Conservation (phyloP, 2,888 invertebrate genomes). For the Lepidocyrtinus sp. region DNA sequence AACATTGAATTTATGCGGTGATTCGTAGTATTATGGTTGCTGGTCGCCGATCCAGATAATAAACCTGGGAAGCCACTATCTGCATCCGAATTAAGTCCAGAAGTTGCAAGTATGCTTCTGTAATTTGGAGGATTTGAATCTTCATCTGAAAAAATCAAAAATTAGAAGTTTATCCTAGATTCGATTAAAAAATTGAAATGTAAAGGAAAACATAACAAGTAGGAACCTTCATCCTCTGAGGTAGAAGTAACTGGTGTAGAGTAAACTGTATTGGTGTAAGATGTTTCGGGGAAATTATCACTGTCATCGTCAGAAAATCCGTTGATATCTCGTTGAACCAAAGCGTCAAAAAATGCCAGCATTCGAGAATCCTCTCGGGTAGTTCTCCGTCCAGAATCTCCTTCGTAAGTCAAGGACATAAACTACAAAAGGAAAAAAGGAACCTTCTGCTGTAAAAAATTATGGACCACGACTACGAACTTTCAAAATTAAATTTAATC, state of each 20-base stretch:
- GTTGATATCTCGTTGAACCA: constrained; percentile 90
- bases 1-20: too few species aligned
- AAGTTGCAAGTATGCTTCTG: constrained; percentile 27
- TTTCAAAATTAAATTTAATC: too few species aligned
- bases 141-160: constrained; percentile 36
- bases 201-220: not conserved
- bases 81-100: too few species aligned
- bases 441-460: too few species aligned
- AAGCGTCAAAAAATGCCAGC: constrained; percentile 97
- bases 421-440: constrained; percentile 74
- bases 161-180: not conserved
- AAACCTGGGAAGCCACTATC: too few species aligned
- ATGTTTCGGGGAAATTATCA: constrained; percentile 54
- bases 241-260: constrained; percentile 45
- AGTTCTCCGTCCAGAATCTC: constrained; percentile 85
- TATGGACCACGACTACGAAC: too few species aligned
- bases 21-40: too few species aligned
- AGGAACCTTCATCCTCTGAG: constrained; percentile 47
- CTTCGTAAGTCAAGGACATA: constrained; percentile 83
- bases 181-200: not conserved
- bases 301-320: constrained; percentile 75
- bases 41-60: too few species aligned
- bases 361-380: constrained; percentile 92
- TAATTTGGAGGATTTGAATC: constrained; percentile 54
- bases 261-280: constrained; percentile 58